Base-by-base conservation (phyloP, 2,113 vertebrate species). In the Pelvicachromis taeniatus region DNA sequence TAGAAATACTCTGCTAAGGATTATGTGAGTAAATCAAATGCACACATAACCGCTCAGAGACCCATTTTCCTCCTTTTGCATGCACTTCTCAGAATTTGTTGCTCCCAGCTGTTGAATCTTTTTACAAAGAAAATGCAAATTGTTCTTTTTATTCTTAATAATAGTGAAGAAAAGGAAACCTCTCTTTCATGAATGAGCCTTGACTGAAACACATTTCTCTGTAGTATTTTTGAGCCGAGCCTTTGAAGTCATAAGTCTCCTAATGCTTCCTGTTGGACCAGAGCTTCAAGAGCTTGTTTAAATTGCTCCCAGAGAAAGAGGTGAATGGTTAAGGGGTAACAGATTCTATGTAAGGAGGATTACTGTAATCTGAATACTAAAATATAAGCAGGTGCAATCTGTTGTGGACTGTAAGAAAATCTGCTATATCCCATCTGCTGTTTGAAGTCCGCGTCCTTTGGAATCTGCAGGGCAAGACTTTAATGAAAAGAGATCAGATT, bases 271-370 rank as follows among this genome's bases (percentile, higher is more conserved):
- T 91, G 87, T 93, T 85, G 93, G 90, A 89, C 70, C 13, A 13
- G 33, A 77, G 87, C 87, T 94, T 88, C 88, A 56, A 94, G 85
- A 86, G 84, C 81, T 58, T 68, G 77, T 88, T 93, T 93, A 94
- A 95, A 95, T 96, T 95, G 94, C 90, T 95, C 94, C 94, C 93
- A 93, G 88, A 94, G 93, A 96, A 94, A 94, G 89, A 88, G 79
- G 86, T 87, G 84, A 88, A 87, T 83, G 84, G 83, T 88, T 90
- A 92, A 94, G 84, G 83, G 88, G 87, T 75, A 92, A 86, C 82
- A 91, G 81, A 91, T 86, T 92, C 75, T 48, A 79, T 87, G 82
- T 90, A 92, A 78, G 85, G 70, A 19, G 84, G 85, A 92, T 92
- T 85, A 90, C 85, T 81, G 77, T 87, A 89, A 91, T 89, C 91